These are phyloP conservation scores for Tholera decimalis DNA, from an alignment of 2,888 invertebrate genomes.

Conservation along the genomic window DNA sequence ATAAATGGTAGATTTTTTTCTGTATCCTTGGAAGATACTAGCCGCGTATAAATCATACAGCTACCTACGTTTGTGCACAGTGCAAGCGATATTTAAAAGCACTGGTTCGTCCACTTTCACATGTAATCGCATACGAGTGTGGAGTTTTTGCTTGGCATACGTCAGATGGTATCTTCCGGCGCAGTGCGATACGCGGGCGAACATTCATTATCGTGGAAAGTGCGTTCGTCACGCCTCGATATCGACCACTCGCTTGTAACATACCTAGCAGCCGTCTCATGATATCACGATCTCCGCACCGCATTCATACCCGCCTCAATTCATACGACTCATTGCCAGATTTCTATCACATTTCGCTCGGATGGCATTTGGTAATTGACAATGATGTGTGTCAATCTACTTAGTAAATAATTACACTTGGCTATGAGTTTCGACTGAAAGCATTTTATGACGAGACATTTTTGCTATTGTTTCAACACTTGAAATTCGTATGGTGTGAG, in stretches of 20 bases:
- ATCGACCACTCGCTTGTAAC: slow-evolving; percentile 21
- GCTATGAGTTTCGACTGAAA: slow-evolving; percentile 40
- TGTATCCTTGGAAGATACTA: too few species aligned
- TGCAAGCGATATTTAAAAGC: slow-evolving; percentile 18
- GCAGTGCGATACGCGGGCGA: slow-evolving; percentile 2
- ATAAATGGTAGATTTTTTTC: too few species aligned
- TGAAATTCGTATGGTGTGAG: slow-evolving; percentile 18
- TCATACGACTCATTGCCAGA: slow-evolving; percentile 41
- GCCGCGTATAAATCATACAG: too few species aligned
- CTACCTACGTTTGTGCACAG: not conserved
- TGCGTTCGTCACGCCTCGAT: slow-evolving; percentile 46
- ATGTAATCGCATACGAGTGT: slow-evolving; percentile 16
- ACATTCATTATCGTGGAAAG: slow-evolving; percentile 55
- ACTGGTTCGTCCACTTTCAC: slow-evolving; percentile 23
- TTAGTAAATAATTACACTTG: slow-evolving; percentile 53
- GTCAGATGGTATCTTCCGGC: slow-evolving; percentile 38
- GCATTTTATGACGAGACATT: slow-evolving; percentile 42
- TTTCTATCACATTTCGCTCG: slow-evolving; percentile 39
- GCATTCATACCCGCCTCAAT: slow-evolving; percentile 11
- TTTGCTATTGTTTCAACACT: slow-evolving; percentile 28
- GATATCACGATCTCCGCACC: slow-evolving; percentile 33
- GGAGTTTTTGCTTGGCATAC: slow-evolving; percentile 28
- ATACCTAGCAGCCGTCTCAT: slow-evolving; percentile 46
- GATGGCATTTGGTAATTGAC: slow-evolving; percentile 53
- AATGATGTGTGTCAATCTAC: slow-evolving; percentile 47